Percentiles rank a stretch among this genome's conserved stretches.
Conservation (phyloP, 2,113 vertebrate species). For the Climacteris rufus region DNA sequence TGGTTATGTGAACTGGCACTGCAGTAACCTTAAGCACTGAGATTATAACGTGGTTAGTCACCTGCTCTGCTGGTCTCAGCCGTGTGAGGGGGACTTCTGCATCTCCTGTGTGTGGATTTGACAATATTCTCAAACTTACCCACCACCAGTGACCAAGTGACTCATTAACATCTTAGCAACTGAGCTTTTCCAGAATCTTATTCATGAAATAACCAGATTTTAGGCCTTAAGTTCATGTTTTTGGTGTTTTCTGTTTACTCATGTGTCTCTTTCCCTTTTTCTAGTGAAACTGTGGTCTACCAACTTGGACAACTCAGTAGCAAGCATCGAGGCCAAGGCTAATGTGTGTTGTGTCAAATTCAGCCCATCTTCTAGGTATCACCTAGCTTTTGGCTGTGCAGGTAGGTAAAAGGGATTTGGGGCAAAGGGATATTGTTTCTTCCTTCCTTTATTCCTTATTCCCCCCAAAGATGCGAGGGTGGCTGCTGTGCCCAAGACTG, state of each 20-base stretch:
- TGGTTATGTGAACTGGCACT: neutral
- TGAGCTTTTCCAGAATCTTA: neutral
- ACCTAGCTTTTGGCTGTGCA: conserved; percentile 97
- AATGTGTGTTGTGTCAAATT: conserved; percentile 99
- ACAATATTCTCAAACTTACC: neutral
- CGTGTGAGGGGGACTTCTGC: neutral
- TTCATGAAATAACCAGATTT: neutral
- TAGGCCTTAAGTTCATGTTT: neutral
- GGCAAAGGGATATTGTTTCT: neutral
- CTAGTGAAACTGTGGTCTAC: conserved; percentile 98
- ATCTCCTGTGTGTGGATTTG: neutral
- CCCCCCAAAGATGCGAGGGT: neutral
- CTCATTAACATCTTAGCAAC: neutral
- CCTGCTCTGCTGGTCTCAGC: neutral
- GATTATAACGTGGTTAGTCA: neutral
- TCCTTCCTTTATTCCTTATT: neutral
- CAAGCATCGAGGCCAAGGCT: conserved; percentile 97
- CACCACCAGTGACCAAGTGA: neutral
- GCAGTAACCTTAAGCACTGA: neutral
- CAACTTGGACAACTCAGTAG: conserved; percentile 97
- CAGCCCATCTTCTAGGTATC: conserved; percentile 95
- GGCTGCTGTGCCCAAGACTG: neutral
- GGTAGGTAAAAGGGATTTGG: conserved; percentile 73
- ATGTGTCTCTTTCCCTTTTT: conserved; percentile 27
- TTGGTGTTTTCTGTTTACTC: neutral